Conservation (phyloP, 2,113 vertebrate genomes). For the Bubalus kerabau region DNA sequence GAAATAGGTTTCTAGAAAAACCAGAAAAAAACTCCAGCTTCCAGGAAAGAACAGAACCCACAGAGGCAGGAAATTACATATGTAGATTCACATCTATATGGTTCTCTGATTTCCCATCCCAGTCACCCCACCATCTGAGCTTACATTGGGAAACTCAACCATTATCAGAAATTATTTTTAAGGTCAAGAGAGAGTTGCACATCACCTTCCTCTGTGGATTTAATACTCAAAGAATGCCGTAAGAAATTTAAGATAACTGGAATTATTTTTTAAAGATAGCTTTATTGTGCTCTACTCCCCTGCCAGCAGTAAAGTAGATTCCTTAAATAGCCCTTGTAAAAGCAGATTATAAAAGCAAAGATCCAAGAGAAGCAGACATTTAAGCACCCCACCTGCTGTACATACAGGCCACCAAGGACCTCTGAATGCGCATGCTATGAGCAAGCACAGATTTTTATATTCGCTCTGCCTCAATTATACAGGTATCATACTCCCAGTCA, state of each 20-base stretch:
- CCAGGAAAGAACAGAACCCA: neutral
- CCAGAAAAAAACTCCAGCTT: neutral
- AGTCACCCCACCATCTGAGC: neutral
- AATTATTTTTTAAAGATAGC: constrained; percentile 60
- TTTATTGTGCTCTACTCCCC: constrained; percentile 35
- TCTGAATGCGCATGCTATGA: neutral
- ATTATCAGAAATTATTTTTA: neutral
- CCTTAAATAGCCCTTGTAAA: constrained; percentile 57
- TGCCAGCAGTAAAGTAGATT: constrained; percentile 30
- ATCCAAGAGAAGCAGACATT: constrained; percentile 23
- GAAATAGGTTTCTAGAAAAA: neutral
- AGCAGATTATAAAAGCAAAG: constrained; percentile 51
- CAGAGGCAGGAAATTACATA: neutral
- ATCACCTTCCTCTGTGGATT: neutral
- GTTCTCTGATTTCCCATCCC: neutral
- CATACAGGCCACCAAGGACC: neutral
- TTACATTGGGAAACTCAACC: neutral
- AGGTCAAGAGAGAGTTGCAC: neutral
- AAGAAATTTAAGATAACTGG: constrained; percentile 45
- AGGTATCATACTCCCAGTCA: constrained; percentile 12
- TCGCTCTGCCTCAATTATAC: constrained; percentile 13
- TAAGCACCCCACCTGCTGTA: constrained; percentile 1
- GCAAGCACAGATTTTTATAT: constrained; percentile 16
- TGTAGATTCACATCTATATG: neutral
- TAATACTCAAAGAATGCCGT: constrained; percentile 6